Conservation (phyloP, 2,113 vertebrate species). For the Cygnus atratus region DNA sequence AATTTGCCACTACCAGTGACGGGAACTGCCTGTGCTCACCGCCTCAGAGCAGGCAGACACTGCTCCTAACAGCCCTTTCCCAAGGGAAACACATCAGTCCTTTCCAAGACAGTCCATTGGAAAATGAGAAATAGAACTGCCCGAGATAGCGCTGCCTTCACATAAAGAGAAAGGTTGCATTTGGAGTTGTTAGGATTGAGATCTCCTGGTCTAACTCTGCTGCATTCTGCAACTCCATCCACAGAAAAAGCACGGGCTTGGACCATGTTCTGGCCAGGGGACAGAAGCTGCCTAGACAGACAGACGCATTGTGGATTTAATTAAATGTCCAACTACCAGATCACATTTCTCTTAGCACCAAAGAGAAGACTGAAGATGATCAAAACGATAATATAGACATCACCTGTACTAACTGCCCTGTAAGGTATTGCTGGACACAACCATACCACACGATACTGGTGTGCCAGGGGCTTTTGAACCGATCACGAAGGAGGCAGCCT, state of each 20-base stretch:
- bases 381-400: accelerated
- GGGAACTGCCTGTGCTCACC: background rate
- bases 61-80: background rate
- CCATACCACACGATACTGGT: background rate
- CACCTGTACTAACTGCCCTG: background rate
- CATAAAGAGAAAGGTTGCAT: background rate
- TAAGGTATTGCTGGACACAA: background rate
- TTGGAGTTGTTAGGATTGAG: background rate
- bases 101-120: background rate
- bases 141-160: background rate
- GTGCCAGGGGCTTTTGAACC: background rate
- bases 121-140: background rate
- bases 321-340: background rate
- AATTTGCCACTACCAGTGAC: accelerated
- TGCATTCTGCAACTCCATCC: background rate
- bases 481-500: background rate
- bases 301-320: background rate
- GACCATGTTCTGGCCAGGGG: background rate
- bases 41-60: background rate
- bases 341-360: background rate
- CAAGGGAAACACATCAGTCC: background rate
- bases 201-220: background rate
- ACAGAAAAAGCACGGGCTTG: background rate
- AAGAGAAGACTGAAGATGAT: background rate
- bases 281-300: background rate